Conservation (phyloP, 1,140 invertebrate species). For the Ips typographus region DNA sequence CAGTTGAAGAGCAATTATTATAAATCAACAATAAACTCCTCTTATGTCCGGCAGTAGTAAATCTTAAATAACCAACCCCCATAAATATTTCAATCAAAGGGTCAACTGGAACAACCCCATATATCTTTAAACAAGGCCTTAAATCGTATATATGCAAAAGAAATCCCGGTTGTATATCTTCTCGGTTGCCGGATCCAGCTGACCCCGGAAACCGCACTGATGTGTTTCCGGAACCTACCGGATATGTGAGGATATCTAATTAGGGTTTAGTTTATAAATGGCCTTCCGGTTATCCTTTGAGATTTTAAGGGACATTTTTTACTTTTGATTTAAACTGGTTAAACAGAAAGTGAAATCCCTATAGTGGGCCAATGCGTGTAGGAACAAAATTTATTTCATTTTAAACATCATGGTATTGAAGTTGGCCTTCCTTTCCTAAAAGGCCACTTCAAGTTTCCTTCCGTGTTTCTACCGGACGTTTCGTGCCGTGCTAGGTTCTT, state of each 20-base stretch:
- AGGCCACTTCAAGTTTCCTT: slow-evolving; percentile 27
- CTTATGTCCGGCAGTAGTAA: no score
- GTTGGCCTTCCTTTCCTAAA: slow-evolving; percentile 26
- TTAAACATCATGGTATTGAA: neutral
- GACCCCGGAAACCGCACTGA: slow-evolving; percentile 25
- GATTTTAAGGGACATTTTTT: neutral
- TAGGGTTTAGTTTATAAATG: slow-evolving; percentile 6
- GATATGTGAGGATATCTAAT: slow-evolving; percentile 26
- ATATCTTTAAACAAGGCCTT: slow-evolving; percentile 18
- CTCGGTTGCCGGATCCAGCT: neutral
- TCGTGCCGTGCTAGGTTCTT: slow-evolving; percentile 8
- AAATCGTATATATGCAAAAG: slow-evolving; percentile 33
- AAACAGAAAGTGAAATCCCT: neutral
- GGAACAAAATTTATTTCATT: neutral
- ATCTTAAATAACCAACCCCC: neutral
- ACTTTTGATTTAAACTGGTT: neutral
- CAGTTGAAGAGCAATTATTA: no score
- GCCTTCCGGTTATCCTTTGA: neutral
- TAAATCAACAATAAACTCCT: no score
- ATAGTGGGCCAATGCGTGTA: neutral
- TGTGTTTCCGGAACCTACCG: slow-evolving; percentile 18
- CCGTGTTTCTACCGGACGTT: slow-evolving; percentile 23
- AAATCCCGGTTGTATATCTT: slow-evolving; percentile 31
- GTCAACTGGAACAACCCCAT: slow-evolving; percentile 18
- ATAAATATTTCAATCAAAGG: slow-evolving; percentile 35